phyloP scores from a whole-genome alignment of 64 coral and sea anemone species.

The Stylophora pistillata region DNA sequence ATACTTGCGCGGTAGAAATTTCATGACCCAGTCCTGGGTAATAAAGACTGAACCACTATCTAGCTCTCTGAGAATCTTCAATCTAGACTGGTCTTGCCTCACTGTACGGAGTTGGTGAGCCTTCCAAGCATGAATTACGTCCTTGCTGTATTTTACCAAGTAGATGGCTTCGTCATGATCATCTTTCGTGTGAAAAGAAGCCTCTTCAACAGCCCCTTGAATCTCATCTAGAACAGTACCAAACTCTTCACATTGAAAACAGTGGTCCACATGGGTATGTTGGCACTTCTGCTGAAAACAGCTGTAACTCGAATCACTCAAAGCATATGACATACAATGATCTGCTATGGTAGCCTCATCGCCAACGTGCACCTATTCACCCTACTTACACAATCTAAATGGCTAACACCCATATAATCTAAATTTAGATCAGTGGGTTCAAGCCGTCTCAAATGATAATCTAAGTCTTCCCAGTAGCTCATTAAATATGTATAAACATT shows the following conservation, averaged over 20 bases:
- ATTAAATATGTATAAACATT: no score
- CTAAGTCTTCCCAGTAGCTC: no score
- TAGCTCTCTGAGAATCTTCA: background rate
- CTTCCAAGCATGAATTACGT: background rate
- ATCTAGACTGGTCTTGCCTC: background rate
- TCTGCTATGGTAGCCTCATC: slow-evolving; percentile 2
- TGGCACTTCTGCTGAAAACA: slow-evolving; percentile 33
- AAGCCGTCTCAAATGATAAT: no score
- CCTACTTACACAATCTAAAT: no score
- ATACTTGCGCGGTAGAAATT: background rate
- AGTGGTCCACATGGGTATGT: slow-evolving; percentile 30
- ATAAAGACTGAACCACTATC: background rate
- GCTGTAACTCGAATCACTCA: slow-evolving; percentile 1
- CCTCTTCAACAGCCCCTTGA: background rate
- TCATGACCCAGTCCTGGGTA: slow-evolving; percentile 20
- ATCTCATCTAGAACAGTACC: slow-evolving; percentile 1
- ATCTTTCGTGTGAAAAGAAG: background rate
- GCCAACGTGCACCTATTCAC: slow-evolving; percentile 40
- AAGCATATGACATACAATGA: slow-evolving; percentile 11
- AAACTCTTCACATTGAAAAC: slow-evolving; percentile 30
- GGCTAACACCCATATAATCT: no score
- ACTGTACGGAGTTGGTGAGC: background rate
- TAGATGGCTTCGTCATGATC: background rate
- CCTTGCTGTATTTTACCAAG: background rate
- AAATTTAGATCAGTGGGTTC: no score